A percentile compares a stretch with the other conserved stretches of the same genome.
Evolutionary conservation across 2,113 vertebrate genomes (phyloP).

Genomic region (Rattus rattus): DNA sequence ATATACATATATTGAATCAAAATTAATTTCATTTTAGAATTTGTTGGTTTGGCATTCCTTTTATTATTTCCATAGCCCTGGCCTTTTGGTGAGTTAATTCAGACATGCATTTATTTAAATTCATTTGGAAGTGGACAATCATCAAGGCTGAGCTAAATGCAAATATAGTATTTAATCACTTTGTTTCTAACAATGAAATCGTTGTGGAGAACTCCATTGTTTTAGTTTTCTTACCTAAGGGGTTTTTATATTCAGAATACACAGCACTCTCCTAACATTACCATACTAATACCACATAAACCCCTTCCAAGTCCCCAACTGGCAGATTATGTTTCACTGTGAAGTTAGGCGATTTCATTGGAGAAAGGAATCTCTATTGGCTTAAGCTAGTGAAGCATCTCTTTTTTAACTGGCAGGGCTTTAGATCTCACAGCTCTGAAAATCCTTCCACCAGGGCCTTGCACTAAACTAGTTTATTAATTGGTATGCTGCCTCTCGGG

Average conservation of each 20-base stretch:
- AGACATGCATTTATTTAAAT: conserved; percentile 44
- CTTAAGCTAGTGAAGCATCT: conserved; percentile 67
- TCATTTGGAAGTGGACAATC: conserved; percentile 50
- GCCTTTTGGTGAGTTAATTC: not conserved
- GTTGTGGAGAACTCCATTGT: conserved; percentile 55
- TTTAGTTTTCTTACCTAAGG: conserved; percentile 21
- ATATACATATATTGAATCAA: not conserved
- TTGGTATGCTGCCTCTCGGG: conserved; percentile 41
- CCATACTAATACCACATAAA: not conserved
- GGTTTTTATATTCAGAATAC: not conserved
- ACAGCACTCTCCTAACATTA: not conserved
- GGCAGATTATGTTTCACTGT: not conserved
- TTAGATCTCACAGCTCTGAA: conserved; percentile 62
- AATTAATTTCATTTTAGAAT: conserved; percentile 16
- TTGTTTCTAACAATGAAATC: conserved; percentile 61
- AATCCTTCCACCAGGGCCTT: conserved; percentile 55
- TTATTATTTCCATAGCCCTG: not conserved
- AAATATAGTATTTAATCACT: conserved; percentile 1
- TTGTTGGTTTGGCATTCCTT: not conserved
- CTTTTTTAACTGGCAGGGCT: conserved; percentile 62
- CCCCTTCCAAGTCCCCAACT: not conserved
- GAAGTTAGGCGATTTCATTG: not conserved
- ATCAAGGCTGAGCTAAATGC: conserved; percentile 48
- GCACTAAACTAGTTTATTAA: conserved; percentile 60
- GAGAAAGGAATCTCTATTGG: conserved; percentile 44